Evolutionary conservation across 2,888 invertebrate species (phyloP), one percentile per base, ranked within the genome.

Genomic region (Dione juno): DNA sequence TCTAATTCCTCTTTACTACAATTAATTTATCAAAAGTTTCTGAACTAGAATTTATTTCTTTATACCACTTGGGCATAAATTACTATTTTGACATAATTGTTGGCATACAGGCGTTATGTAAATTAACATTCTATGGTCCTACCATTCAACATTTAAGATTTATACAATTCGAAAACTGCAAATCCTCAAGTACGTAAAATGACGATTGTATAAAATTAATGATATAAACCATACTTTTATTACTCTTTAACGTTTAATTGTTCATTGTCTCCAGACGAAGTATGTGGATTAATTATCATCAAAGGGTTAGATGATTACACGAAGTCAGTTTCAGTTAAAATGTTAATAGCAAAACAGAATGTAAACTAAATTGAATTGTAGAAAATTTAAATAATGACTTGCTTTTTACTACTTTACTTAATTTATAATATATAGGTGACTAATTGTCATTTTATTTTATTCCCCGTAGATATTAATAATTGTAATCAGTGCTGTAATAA

Each of bases 21-120:
- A 28, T 28, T 28, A 28, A 28, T 28, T 28, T 28, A 28, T 5
- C 5, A 28, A 28, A 28, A 28, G 28, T 28, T 28, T 28, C 28
- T 28, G 28, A 28, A 28, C 28, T 28, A 28, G 28, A 28, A 28
- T 28, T 28, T 28, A 28, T 28, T 28, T 28, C 28, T 28, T 28
- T 28, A 28, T 28, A 28, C 3, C 28, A 28, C 28, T 28, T 28
- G 5, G 43, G 14, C 59, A 45, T 41, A 61, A 21, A 61, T 61
- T 61, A 16, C 28, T 28, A 19, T 61, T 11, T 61, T 61, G 10
- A 43, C 21, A 21, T 59, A 61, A 61, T 28, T 45, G 43, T n/a
- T 61, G 28, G 41, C 21, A 45, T 43, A 57, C 57, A 61, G 59
- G 59, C 59, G 43, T 43, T 43, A n/a, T 21, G 43, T 61, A 11